These are phyloP conservation scores for Chironomus striatipennis DNA, from an alignment of 1,140 invertebrate species.

Conservation along the genomic window DNA sequence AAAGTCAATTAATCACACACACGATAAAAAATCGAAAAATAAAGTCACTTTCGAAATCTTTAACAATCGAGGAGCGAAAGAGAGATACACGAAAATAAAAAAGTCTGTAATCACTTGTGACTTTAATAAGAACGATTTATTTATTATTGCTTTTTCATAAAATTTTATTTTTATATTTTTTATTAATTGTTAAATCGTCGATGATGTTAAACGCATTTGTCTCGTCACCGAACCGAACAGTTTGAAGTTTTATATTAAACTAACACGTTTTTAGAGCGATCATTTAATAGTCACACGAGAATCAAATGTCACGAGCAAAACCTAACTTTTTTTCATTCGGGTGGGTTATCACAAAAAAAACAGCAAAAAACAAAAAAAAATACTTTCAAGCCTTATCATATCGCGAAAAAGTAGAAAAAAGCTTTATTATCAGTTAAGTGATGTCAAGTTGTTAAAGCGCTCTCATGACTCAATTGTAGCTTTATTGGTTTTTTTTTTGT, in stretches of 20 bases:
- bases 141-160: not conserved
- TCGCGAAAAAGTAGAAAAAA: not conserved
- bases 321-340: not conserved
- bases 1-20: conserved; percentile 12
- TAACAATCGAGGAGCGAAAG: not conserved
- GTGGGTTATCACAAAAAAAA: not conserved
- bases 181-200: too few species aligned
- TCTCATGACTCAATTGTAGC: too few species aligned
- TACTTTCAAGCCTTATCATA: not conserved
- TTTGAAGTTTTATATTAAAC: conserved; percentile 3
- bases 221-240: not conserved
- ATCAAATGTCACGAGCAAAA: not conserved
- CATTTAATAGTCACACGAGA: conserved; percentile 16
- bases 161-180: not conserved
- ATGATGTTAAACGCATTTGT: too few species aligned
- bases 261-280: not conserved
- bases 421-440: not conserved
- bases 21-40: too few species aligned
- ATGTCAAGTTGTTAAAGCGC: too few species aligned
- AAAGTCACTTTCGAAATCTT: not conserved
- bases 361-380: too few species aligned
- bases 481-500: too few species aligned
- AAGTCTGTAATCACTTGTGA: too few species aligned
- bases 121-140: not conserved
- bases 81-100: not conserved